phyloP scores from a whole-genome alignment of 1,140 invertebrate genomes.

The Bombus confusus region DNA sequence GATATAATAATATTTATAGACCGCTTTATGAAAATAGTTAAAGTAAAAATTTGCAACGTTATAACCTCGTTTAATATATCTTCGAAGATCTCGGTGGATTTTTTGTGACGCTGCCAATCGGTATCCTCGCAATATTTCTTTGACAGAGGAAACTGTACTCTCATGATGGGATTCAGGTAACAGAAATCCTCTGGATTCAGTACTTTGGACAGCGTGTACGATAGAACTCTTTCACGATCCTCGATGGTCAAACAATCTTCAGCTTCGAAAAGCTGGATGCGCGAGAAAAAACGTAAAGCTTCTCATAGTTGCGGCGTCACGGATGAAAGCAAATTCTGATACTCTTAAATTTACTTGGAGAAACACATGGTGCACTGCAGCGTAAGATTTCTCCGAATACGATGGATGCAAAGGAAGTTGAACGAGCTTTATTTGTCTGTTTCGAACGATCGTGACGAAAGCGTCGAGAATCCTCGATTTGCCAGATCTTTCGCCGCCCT shows the following conservation, averaged over 20 bases:
- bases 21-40: not conserved
- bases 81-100: conserved; percentile 71
- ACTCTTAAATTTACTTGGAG: conserved; percentile 52
- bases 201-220: conserved; percentile 64
- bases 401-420: conserved; percentile 68
- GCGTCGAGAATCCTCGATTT: conserved; percentile 84
- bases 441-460: conserved; percentile 75
- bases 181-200: conserved; percentile 73
- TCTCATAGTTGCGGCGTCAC: too few relatives aligned
- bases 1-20: not conserved
- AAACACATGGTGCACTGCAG: conserved; percentile 61
- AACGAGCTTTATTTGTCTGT: conserved; percentile 73
- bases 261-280: conserved; percentile 29
- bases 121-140: conserved; percentile 68
- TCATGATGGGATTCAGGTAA: conserved; percentile 81
- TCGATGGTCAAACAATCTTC: conserved; percentile 63
- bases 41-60: not conserved
- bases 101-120: conserved; percentile 71
- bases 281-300: not conserved
- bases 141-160: conserved; percentile 79
- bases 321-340: not conserved
- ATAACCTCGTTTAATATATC: conserved; percentile 54
- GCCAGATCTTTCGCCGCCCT: conserved; percentile 81
- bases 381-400: conserved; percentile 56
- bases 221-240: conserved; percentile 75